Evolutionary conservation across 2,888 invertebrate species (phyloP), one percentile per base, ranked within the genome.

Genomic region (Cryptus viduatorius): DNA sequence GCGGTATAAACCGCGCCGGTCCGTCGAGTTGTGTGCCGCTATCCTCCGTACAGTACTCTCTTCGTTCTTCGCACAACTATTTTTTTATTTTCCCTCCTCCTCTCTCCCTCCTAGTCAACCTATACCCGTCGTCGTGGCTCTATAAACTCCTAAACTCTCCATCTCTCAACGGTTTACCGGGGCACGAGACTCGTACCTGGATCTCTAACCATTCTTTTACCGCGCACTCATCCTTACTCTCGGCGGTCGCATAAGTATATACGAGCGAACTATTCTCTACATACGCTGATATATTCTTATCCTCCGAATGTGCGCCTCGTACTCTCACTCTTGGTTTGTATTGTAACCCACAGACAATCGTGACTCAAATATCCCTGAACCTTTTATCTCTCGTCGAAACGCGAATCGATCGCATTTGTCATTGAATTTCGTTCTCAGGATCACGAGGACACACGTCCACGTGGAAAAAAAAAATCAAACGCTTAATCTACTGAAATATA

Each of bases 1-100:
- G 46, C 82, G 82, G 46, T 44, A 82, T 53, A 85, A 61, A 79
- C 79, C 37, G 79, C 82, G 82, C 82, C 82, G 76, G 83, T 84
- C 80, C 80, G 56, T 31, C 80, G 56, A 61, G 44, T 50, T 37
- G 37, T 37, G 37, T 67, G 75, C 71, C 29, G 71, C 76, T 19
- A 53, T 61, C 77, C 78, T 81, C 53, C 61, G 37, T 37, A 37
- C 37, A 76, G 53, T 61, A 59, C 61, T 61, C 65, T 64, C 78
- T 29, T 50, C 65, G 19, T 77, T 67, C 69, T 68, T 44, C 72
- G 59, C 67, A 31, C 48, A n/a, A 42, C 29, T 64, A 31, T 29
- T 59, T 29, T 44, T 46, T 37, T 64, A 12, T 53, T 42, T 16
- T 44, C n/a, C 69, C 24, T 14, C 37, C 19, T 44, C 12, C 53